Base-by-base conservation (phyloP, 2,888 invertebrate genomes). In the Eilema caniola region DNA sequence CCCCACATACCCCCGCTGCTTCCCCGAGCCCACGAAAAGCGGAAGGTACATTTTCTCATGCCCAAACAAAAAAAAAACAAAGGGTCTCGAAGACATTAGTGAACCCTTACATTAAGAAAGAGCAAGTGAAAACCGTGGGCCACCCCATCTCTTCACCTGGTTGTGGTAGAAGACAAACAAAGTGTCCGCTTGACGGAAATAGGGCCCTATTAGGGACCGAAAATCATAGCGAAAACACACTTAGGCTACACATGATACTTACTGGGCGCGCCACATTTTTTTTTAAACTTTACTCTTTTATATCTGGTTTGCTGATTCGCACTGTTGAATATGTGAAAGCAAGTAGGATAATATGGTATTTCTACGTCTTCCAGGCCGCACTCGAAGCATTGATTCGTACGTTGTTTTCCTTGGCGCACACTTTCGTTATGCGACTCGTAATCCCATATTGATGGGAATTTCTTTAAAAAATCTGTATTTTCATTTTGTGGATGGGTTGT, bases 281-380 rank as follows among this genome's bases (percentile, higher is more conserved):
- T 66, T 20, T 12, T 57, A 24, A 20, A 57, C 4, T 57, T 65
- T 2, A 23, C 5, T 33, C 3, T 56, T 23, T 33, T 65, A 33
- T 65, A 65, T 65, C 11, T 62, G n/a, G 8, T 16, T 28, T 25
- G 63, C 57, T 66, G 65, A 4, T 72, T 37, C 0, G 11, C 7
- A 4, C 3, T 5, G 2, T 66, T 31, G 61, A 87, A 86, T 1
- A 78, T 3, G 4, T 80, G 71, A 61, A 81, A 62, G 56, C 90
- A 90, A 8, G 41, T 24, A 3, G 71, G 69, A 25, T n/a, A 31
- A 11, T 80, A 41, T 11, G 81, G 81, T 7, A 86, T 74, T 1
- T 74, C 78, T 0, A 63, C n/a, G 0, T 66, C 12, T 10, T 83
- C 66, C 24, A 87, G 62, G 0, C 89, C 90, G 66, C 90, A 90